A percentile compares a stretch with the other conserved stretches of the same genome.
Conservation (phyloP, 2,797 vertebrate genomes). For the Podargus strigoides region DNA sequence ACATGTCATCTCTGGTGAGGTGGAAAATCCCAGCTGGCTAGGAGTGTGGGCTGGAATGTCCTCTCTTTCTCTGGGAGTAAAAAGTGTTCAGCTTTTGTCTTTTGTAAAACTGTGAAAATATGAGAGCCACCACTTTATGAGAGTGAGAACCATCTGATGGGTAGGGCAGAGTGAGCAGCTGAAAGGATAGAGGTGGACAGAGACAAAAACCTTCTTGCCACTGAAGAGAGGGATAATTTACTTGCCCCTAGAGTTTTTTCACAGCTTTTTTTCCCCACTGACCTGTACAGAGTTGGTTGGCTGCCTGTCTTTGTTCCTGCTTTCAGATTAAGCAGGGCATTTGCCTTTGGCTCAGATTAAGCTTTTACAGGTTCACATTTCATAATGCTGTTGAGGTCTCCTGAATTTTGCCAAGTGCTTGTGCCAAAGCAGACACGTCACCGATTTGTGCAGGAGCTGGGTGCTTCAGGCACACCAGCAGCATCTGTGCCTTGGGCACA, state of each 20-base stretch:
- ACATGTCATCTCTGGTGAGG: neutral
- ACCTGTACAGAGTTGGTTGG: neutral
- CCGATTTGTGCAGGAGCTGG: neutral
- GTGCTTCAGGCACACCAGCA: neutral
- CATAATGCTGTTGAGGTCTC: neutral
- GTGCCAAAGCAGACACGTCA: neutral
- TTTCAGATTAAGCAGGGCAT: neutral
- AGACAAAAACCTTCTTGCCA: neutral
- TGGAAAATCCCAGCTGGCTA: neutral
- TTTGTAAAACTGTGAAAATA: neutral
- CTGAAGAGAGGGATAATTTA: neutral
- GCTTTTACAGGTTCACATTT: neutral
- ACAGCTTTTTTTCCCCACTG: neutral
- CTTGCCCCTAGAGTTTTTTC: neutral
- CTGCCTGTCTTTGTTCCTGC: neutral
- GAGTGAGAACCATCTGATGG: neutral
- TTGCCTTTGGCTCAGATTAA: neutral
- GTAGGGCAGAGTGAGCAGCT: neutral
- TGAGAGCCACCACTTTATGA: fast-evolving
- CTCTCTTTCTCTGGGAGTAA: neutral
- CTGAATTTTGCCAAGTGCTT: neutral
- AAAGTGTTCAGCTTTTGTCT: neutral
- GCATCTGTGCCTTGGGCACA: neutral
- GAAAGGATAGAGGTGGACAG: neutral
- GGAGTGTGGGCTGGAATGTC: neutral